Evolutionary conservation across 2,797 vertebrate genomes (phyloP).

Genomic region (Gymnocypris eckloni): DNA sequence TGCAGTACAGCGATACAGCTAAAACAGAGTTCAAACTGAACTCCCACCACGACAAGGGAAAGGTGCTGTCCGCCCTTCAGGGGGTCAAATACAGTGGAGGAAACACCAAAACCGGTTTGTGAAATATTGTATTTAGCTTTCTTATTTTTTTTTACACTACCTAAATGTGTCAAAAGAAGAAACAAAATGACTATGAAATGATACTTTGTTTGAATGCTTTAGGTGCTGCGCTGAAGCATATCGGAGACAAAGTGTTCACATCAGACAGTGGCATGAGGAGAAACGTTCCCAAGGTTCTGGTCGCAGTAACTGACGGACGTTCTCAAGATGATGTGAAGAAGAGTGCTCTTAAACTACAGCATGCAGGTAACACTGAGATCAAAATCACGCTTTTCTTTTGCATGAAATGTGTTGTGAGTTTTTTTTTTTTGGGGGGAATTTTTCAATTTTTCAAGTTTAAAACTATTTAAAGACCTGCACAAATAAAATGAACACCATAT

Average conservation of each 20-base stretch:
- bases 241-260: conserved; percentile 92
- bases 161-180: not conserved
- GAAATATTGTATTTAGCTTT: not conserved
- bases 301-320: conserved; percentile 96
- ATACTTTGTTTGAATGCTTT: conserved; percentile 21
- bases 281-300: conserved; percentile 94
- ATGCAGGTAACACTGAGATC: conserved; percentile 83
- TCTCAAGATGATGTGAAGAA: conserved; percentile 98
- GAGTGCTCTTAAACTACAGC: conserved; percentile 89
- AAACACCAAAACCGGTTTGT: conserved; percentile 92
- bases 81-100: conserved; percentile 94
- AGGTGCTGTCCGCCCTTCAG: conserved; percentile 89
- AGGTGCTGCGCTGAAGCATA: conserved; percentile 93
- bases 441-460: not conserved
- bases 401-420: not conserved
- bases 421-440: too few relatives aligned
- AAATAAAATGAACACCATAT: not conserved
- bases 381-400: not conserved
- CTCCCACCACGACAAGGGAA: conserved; percentile 92
- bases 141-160: not conserved
- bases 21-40: conserved; percentile 98
- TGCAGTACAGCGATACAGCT: conserved; percentile 95
- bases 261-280: conserved; percentile 94
- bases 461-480: not conserved
- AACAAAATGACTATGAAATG: not conserved